Evolutionary conservation across 1,140 invertebrate genomes (phyloP).

Genomic region (Theocolax elegans): DNA sequence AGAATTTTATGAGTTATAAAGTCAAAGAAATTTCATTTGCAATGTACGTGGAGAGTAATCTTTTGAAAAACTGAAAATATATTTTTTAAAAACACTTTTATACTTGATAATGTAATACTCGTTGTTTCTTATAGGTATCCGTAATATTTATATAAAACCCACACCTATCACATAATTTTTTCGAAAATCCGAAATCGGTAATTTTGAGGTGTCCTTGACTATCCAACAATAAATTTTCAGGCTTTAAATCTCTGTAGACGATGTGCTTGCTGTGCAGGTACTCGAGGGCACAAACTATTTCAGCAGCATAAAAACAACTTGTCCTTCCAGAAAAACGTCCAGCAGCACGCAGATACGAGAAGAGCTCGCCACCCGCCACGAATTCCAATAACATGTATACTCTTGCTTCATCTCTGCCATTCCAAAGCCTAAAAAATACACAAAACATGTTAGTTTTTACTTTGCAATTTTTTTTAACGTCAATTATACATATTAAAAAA

Average conservation of each 20-base stretch:
- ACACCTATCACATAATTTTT: slow-evolving; percentile 84
- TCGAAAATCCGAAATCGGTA: slow-evolving; percentile 98
- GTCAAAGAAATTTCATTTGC: too few species aligned
- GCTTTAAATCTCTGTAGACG: slow-evolving; percentile 87
- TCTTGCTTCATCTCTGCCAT: slow-evolving; percentile 85
- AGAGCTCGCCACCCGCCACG: slow-evolving; percentile 93
- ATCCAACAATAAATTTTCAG: slow-evolving; percentile 93
- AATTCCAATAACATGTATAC: slow-evolving; percentile 96
- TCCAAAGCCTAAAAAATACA: slow-evolving; percentile 89
- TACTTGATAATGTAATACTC: too few species aligned
- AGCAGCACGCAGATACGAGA: slow-evolving; percentile 93
- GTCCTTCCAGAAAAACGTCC: slow-evolving; percentile 88
- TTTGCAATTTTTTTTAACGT: too few species aligned
- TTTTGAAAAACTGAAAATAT: too few species aligned
- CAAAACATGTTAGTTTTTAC: too few species aligned
- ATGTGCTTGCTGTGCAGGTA: slow-evolving; percentile 91
- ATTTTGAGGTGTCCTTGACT: slow-evolving; percentile 95
- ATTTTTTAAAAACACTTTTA: too few species aligned
- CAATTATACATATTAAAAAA: too few species aligned
- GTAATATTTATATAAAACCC: neutral
- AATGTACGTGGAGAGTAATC: too few species aligned
- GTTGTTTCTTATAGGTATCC: too few species aligned
- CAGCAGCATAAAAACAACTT: slow-evolving; percentile 91
- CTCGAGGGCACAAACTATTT: slow-evolving; percentile 93
- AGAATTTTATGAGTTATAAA: too few species aligned